Evolutionary conservation across 2,888 invertebrate genomes (phyloP).

Genomic region (Vandiemenella viatica): DNA sequence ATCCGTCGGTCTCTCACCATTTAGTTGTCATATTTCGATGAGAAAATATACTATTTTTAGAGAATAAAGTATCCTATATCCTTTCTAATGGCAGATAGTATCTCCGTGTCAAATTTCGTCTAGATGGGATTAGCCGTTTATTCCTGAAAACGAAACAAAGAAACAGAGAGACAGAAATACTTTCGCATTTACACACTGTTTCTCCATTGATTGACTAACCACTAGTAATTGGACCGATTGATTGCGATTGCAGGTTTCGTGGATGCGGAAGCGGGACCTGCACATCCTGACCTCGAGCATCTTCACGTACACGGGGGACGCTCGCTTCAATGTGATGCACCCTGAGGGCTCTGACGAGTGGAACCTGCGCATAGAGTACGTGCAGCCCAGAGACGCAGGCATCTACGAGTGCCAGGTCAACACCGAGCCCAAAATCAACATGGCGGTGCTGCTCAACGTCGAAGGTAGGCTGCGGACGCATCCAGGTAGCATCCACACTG

Average conservation of each 20-base stretch:
- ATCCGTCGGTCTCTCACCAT: too few species aligned
- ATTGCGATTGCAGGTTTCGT: conserved; percentile 50
- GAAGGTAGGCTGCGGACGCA: conserved; percentile 45
- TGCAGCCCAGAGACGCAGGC: conserved; percentile 68
- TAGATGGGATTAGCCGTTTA: too few species aligned
- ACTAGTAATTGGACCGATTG: too few species aligned
- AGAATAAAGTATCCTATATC: too few species aligned
- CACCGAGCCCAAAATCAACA: conserved; percentile 77
- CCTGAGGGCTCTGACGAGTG: conserved; percentile 74
- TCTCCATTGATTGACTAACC: too few species aligned
- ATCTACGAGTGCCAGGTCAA: conserved; percentile 83
- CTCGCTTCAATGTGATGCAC: conserved; percentile 68
- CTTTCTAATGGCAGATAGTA: too few species aligned
- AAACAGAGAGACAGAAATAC: too few species aligned
- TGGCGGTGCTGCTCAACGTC: conserved; percentile 62
- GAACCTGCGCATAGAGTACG: conserved; percentile 71
- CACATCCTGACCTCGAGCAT: conserved; percentile 75
- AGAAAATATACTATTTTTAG: too few species aligned
- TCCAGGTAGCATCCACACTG: neutral
- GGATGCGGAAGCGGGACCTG: conserved; percentile 67
- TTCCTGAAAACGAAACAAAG: too few species aligned
- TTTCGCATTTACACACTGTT: too few species aligned
- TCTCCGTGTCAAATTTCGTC: too few species aligned
- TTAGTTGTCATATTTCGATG: too few species aligned
- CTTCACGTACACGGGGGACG: conserved; percentile 78